phyloP scores from a whole-genome alignment of 2,113 vertebrate genomes.

The Mugil cephalus region DNA sequence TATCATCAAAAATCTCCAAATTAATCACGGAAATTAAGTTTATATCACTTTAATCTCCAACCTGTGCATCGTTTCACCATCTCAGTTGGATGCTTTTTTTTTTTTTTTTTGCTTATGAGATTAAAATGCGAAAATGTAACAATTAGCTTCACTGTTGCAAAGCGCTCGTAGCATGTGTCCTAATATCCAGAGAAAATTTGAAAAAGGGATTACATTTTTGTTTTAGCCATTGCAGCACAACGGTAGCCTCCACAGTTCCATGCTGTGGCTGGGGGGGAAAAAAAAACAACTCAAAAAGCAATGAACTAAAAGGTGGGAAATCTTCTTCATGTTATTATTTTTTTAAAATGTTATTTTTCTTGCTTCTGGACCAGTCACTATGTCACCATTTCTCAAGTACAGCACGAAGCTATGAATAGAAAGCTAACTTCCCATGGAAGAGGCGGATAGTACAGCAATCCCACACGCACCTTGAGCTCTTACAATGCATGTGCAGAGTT shows the following conservation, averaged over 20 bases:
- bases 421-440: constrained; percentile 48
- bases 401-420: constrained; percentile 40
- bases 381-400: constrained; percentile 11
- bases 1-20: neutral
- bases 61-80: neutral
- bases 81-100: neutral
- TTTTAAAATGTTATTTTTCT: constrained; percentile 20
- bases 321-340: constrained; percentile 11
- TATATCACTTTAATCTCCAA: neutral
- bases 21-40: constrained; percentile 7
- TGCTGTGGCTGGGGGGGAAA: constrained; percentile 16
- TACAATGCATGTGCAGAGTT: constrained; percentile 2
- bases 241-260: constrained; percentile 8
- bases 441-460: constrained; percentile 5
- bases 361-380: constrained; percentile 22
- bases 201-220: constrained; percentile 56
- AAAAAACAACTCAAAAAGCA: neutral
- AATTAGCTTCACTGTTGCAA: constrained; percentile 13
- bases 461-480: constrained; percentile 10
- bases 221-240: constrained; percentile 37
- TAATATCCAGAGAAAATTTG: constrained; percentile 29
- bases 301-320: constrained; percentile 56
- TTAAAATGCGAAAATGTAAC: constrained; percentile 1
- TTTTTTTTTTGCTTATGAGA: constrained; percentile 40
- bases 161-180: constrained; percentile 24